These are phyloP conservation scores for Apamea crenata DNA, from an alignment of 2,888 invertebrate species.

Conservation along the genomic window DNA sequence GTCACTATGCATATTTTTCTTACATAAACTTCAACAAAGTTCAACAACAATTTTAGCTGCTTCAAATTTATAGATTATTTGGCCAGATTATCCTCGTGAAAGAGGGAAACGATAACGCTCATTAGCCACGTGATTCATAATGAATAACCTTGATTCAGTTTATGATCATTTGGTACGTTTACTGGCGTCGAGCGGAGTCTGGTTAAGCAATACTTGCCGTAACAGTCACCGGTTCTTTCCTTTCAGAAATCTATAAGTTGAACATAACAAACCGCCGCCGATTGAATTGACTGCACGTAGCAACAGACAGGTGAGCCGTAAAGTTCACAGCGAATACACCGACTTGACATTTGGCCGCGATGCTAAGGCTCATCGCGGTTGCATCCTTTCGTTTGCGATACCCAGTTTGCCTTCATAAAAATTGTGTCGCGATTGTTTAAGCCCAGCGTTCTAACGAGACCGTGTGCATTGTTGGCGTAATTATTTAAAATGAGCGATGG, in stretches of 20 bases:
- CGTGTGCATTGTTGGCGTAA: constrained; percentile 75
- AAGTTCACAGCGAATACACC: constrained; percentile 80
- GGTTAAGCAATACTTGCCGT: constrained; percentile 76
- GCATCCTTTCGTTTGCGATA: constrained; percentile 84
- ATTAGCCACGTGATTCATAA: constrained; percentile 76
- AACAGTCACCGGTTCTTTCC: constrained; percentile 71
- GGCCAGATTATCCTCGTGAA: constrained; percentile 38
- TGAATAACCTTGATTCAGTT: constrained; percentile 77
- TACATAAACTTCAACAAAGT: constrained; percentile 52
- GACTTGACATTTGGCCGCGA: constrained; percentile 82
- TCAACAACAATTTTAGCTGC: constrained; percentile 16
- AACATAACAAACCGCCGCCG: constrained; percentile 65
- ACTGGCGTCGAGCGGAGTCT: constrained; percentile 67
- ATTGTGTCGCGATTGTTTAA: constrained; percentile 79
- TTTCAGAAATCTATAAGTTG: constrained; percentile 70
- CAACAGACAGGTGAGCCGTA: constrained; percentile 69
- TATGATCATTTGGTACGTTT: constrained; percentile 71
- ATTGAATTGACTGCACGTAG: constrained; percentile 58
- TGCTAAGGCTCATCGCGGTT: constrained; percentile 76
- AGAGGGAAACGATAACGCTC: constrained; percentile 70
- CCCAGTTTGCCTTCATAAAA: constrained; percentile 85
- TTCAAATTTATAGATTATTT: constrained; percentile 20
- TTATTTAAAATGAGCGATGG: constrained; percentile 81
- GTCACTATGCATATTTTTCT: constrained; percentile 72
- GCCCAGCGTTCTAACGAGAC: constrained; percentile 60